phyloP scores from a whole-genome alignment of 2,797 vertebrate species.

The Spizella passerina region DNA sequence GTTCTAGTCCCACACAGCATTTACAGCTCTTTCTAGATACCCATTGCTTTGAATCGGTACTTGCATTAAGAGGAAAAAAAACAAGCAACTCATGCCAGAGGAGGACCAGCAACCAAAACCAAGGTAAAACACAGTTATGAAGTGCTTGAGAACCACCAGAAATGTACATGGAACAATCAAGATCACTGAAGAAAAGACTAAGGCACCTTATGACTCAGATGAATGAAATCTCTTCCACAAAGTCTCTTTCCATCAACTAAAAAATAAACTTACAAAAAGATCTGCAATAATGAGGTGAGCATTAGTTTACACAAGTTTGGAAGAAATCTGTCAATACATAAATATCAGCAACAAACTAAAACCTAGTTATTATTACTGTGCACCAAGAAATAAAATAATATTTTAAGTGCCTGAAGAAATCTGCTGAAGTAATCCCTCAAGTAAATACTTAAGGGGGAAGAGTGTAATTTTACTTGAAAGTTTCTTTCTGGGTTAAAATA shows the following conservation, averaged over 20 bases:
- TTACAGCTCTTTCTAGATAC: background rate
- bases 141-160: background rate
- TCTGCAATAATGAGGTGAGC: background rate
- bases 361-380: background rate
- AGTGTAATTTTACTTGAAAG: background rate
- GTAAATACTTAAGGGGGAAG: background rate
- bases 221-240: background rate
- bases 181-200: background rate
- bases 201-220: background rate
- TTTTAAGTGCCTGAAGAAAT: background rate
- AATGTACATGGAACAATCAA: background rate
- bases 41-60: background rate
- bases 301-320: background rate
- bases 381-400: background rate
- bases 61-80: background rate
- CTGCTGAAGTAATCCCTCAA: background rate
- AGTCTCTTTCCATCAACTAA: background rate
- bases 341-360: background rate
- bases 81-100: background rate
- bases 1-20: background rate
- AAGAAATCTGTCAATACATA: background rate
- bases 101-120: background rate
- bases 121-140: background rate
- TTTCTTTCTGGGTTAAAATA: background rate
- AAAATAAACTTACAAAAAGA: background rate